Evolutionary conservation across 2,888 invertebrate species (phyloP).

Genomic region (Nyleta sp.): DNA sequence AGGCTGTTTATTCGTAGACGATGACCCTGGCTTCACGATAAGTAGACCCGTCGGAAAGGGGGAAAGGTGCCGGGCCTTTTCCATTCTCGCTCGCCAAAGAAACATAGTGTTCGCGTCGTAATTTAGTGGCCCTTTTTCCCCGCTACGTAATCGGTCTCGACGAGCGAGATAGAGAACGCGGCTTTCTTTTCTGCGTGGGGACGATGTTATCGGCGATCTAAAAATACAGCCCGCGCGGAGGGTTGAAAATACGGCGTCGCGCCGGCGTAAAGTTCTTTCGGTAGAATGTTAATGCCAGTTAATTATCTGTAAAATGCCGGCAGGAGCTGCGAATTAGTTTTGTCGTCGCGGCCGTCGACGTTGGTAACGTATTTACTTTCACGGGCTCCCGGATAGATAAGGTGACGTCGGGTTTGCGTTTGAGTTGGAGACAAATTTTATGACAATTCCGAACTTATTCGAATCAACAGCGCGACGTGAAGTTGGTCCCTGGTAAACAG

Average conservation of each 20-base stretch:
- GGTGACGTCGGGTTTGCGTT: conserved; percentile 31
- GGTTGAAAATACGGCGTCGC: conserved; percentile 69
- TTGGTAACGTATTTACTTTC: conserved; percentile 61
- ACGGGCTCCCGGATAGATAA: conserved; percentile 32
- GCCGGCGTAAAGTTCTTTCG: conserved; percentile 66
- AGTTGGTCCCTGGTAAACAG: too few relatives aligned
- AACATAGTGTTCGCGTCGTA: conserved; percentile 57
- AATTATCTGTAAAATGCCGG: conserved; percentile 74
- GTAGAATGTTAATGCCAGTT: conserved; percentile 75
- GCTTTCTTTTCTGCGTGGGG: conserved; percentile 37
- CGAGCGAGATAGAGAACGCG: conserved; percentile 8
- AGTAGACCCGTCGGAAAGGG: conserved; percentile 46
- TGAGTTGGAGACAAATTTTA: too few relatives aligned
- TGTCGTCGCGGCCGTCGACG: conserved; percentile 62
- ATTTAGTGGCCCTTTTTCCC: conserved; percentile 48
- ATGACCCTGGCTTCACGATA: conserved; percentile 47
- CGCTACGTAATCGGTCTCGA: conserved; percentile 38
- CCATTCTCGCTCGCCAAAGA: conserved; percentile 75
- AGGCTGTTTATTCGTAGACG: conserved; percentile 54
- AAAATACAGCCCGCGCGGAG: conserved; percentile 61
- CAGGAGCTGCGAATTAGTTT: conserved; percentile 65
- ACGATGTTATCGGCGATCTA: conserved; percentile 58
- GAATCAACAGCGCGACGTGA: conserved; percentile 12
- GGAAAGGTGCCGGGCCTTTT: conserved; percentile 41
- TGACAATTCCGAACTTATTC: too few relatives aligned